Evolutionary conservation across 1,140 invertebrate species (phyloP).

Genomic region (Temnothorax curvispinosus): DNA sequence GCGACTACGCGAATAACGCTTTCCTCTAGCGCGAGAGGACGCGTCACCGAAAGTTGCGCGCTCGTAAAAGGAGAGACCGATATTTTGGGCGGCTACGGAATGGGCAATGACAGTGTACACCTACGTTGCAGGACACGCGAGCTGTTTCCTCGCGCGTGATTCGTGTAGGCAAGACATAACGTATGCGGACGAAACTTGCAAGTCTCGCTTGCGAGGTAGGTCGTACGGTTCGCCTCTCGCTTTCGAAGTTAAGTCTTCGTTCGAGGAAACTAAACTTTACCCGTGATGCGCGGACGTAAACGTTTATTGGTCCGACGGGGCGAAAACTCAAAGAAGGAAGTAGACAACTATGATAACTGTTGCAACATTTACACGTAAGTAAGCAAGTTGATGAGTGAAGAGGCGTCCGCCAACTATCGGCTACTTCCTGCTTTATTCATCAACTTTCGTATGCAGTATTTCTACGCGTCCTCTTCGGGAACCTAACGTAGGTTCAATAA

Average conservation of each 20-base stretch:
- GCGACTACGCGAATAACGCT: constrained; percentile 5
- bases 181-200: neutral
- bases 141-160: neutral
- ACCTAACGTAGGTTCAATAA: neutral
- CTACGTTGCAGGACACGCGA: neutral
- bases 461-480: neutral
- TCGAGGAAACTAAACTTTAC: constrained; percentile 25
- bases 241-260: neutral
- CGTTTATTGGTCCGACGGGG: neutral
- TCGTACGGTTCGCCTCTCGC: neutral
- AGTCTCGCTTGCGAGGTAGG: neutral
- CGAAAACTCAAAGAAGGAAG: constrained; percentile 46
- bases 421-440: constrained; percentile 21
- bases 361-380: neutral
- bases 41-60: neutral
- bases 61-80: neutral
- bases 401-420: constrained; percentile 42
- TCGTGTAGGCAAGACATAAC: neutral
- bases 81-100: neutral
- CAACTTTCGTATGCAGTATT: neutral
- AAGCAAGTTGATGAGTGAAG: constrained; percentile 38
- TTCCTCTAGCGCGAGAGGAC: neutral
- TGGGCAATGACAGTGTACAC: neutral
- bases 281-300: neutral
- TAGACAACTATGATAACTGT: constrained; percentile 27